phyloP scores from a whole-genome alignment of 2,888 invertebrate genomes.

The Hoplodrina blanda region DNA sequence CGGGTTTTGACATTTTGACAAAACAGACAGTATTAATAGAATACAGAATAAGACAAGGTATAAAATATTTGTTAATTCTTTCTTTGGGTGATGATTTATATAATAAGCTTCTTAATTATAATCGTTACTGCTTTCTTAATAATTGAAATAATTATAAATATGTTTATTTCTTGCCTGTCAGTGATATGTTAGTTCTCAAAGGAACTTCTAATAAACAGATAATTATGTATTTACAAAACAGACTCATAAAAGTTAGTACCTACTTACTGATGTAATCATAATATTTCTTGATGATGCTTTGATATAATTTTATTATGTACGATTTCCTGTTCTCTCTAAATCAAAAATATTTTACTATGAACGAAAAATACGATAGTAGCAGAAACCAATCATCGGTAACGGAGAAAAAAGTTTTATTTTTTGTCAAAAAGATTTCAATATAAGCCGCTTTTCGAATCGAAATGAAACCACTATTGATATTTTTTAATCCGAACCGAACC shows the following conservation, averaged over 20 bases:
- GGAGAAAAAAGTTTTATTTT: neutral
- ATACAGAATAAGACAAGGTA: too few species aligned
- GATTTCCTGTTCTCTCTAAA: slow-evolving; percentile 1
- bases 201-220: neutral
- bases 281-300: slow-evolving; percentile 27
- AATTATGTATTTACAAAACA: slow-evolving; percentile 1
- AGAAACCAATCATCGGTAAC: slow-evolving; percentile 9
- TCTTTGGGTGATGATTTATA: too few species aligned
- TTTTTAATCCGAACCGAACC: slow-evolving; percentile 8
- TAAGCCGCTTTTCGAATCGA: slow-evolving; percentile 23
- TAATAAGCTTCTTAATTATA: too few species aligned
- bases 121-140: too few species aligned
- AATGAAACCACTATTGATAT: slow-evolving; percentile 8
- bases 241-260: neutral
- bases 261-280: neutral
- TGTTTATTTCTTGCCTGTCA: neutral
- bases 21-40: too few species aligned
- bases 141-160: too few species aligned
- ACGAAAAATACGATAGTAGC: neutral
- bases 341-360: slow-evolving; percentile 7
- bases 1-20: too few species aligned
- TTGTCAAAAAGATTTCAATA: neutral
- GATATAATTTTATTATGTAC: slow-evolving; percentile 25
- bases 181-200: neutral
- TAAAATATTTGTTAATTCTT: too few species aligned